A percentile compares a stretch with the other conserved stretches of the same genome.
Evolutionary conservation across 53 echinoderm and acorn worm genomes (phyloP).

Genomic region (Echinometra lucunter): DNA sequence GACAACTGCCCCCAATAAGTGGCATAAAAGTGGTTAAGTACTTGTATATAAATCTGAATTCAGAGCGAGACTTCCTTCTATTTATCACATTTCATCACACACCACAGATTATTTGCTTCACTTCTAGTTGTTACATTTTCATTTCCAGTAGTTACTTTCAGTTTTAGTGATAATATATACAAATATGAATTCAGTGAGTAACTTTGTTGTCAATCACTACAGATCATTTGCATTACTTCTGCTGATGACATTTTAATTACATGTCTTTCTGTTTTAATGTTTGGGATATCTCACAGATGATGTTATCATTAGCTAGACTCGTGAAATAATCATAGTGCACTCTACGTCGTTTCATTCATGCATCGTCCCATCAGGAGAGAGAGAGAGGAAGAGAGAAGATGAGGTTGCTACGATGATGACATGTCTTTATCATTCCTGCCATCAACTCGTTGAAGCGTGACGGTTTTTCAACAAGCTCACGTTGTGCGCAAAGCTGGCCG

Average conservation of each 20-base stretch:
- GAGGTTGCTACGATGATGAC: not conserved
- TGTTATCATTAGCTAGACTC: not conserved
- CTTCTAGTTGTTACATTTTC: no score
- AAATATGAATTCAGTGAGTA: no score
- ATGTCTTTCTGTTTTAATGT: not conserved
- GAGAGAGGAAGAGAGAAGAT: slow-evolving; percentile 13
- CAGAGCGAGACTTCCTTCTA: no score
- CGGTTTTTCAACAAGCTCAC: slow-evolving; percentile 13
- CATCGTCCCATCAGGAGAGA: slow-evolving; percentile 2
- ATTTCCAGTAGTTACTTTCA: no score
- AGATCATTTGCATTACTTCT: not conserved
- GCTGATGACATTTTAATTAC: not conserved
- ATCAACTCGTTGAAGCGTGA: slow-evolving; percentile 54
- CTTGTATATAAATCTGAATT: no score
- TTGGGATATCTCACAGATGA: not conserved
- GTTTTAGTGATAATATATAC: no score
- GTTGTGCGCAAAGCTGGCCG: slow-evolving; percentile 84
- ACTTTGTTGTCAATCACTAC: not conserved
- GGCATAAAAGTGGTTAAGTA: no score
- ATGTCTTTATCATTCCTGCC: slow-evolving; percentile 10
- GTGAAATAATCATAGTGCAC: not conserved
- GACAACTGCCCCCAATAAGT: no score
- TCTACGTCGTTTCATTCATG: not conserved
- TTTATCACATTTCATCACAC: no score
- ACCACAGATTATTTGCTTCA: no score